phyloP scores from a whole-genome alignment of 2,113 vertebrate genomes.

The Grammomys dolichurus region DNA sequence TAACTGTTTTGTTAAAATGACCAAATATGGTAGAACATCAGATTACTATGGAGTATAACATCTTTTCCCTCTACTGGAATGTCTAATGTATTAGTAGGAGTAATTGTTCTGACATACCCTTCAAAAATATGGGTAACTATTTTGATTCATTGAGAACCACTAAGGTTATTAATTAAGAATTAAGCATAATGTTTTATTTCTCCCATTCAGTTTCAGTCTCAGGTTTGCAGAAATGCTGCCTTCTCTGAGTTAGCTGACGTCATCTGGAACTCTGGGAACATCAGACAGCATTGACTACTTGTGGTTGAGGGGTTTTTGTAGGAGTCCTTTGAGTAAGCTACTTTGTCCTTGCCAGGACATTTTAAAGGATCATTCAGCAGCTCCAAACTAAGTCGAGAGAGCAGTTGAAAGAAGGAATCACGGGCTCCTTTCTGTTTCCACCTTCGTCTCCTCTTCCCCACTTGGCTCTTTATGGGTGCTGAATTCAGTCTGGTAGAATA shows the following conservation, averaged over 20 bases:
- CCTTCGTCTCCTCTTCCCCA: not conserved
- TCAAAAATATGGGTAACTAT: constrained; percentile 1
- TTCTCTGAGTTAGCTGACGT: not conserved
- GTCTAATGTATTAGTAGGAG: not conserved
- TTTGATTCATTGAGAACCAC: constrained; percentile 28
- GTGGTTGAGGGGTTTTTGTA: not conserved
- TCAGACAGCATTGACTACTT: not conserved
- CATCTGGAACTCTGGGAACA: not conserved
- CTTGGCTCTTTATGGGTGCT: not conserved
- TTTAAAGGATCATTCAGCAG: not conserved
- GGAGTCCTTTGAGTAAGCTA: not conserved
- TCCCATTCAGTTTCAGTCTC: not conserved
- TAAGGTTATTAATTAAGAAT: constrained; percentile 1
- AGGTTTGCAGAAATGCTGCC: constrained; percentile 6
- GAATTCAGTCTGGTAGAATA: not conserved
- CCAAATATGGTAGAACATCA: not conserved
- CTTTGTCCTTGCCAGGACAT: not conserved
- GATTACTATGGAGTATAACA: not conserved
- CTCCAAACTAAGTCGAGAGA: not conserved
- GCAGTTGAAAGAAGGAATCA: not conserved
- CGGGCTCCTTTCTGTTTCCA: not conserved
- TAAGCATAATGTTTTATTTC: not conserved
- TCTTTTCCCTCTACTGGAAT: not conserved
- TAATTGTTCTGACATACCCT: not conserved
- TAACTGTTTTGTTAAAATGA: constrained; percentile 58